Percentiles rank a stretch among this genome's conserved stretches.
These are phyloP conservation scores for Andrena hattorfiana DNA, from an alignment of 2,888 invertebrate genomes.

Conservation along the genomic window DNA sequence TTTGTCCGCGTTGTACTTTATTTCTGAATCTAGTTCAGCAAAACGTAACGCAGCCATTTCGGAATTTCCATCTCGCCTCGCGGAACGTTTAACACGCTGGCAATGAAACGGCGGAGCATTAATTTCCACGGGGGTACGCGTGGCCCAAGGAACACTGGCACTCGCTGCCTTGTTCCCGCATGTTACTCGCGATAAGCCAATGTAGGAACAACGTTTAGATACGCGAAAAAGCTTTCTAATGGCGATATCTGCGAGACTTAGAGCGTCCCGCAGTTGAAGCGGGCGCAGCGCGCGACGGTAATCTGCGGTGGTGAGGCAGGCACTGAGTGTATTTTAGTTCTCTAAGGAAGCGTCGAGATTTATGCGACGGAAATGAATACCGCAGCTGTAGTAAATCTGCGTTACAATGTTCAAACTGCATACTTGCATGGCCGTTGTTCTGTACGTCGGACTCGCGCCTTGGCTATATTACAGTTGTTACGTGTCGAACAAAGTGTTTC, in stretches of 20 bases:
- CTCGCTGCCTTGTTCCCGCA: constrained; percentile 34
- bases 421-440: not conserved
- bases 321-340: constrained; percentile 7
- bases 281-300: constrained; percentile 14
- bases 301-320: constrained; percentile 23
- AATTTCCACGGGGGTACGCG: constrained; percentile 22
- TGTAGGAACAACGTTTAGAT: constrained; percentile 42
- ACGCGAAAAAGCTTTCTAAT: constrained; percentile 56
- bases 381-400: constrained; percentile 34
- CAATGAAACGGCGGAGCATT: constrained; percentile 25
- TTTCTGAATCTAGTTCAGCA: not conserved
- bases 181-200: constrained; percentile 44
- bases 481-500: too few relatives aligned
- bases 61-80: constrained; percentile 14
- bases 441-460: not conserved
- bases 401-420: constrained; percentile 17
- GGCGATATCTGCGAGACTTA: constrained; percentile 29
- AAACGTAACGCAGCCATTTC: not conserved
- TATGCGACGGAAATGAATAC: constrained; percentile 44
- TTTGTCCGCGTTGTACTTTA: not conserved
- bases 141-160: constrained; percentile 23
- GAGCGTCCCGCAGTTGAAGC: constrained; percentile 6
- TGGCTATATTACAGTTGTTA: too few relatives aligned
- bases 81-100: constrained; percentile 17
- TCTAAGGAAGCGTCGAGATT: constrained; percentile 31